Percentiles rank a stretch among this genome's conserved stretches.
phyloP scores from a whole-genome alignment of 37 sponge, comb jelly and placozoan genomes.

The Cliona cf. orientalis region DNA sequence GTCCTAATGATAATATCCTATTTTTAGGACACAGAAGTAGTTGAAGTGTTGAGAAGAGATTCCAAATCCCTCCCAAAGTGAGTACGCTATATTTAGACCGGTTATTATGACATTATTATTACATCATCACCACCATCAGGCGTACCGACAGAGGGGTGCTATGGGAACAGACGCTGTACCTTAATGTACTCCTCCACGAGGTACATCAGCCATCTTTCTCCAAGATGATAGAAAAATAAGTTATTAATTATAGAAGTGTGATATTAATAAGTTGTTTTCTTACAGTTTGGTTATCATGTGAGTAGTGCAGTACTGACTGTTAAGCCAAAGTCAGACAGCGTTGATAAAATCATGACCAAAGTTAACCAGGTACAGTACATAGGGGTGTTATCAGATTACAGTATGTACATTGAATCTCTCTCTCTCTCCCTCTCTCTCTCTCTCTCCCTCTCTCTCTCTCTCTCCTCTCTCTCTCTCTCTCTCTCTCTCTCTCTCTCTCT shows the following conservation, averaged over 20 bases:
- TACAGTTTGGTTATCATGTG: slow-evolving; percentile 51
- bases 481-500: slow-evolving; percentile 28
- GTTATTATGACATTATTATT: too few species aligned
- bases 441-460: too few species aligned
- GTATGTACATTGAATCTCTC: too few species aligned
- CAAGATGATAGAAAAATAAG: background rate
- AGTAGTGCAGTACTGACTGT: slow-evolving; percentile 17
- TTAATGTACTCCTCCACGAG: slow-evolving; percentile 58
- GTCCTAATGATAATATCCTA: background rate
- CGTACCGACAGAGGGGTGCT: slow-evolving; percentile 18
- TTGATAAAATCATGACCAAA: background rate
- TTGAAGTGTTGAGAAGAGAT: slow-evolving; percentile 36
- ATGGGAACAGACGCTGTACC: slow-evolving; percentile 58
- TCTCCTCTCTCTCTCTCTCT: background rate
- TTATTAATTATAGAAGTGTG: background rate
- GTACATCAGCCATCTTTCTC: background rate
- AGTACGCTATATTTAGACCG: too few species aligned
- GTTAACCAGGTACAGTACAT: background rate
- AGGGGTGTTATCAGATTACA: too few species aligned
- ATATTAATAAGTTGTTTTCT: background rate
- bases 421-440: too few species aligned
- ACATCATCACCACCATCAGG: background rate
- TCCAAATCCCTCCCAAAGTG: slow-evolving; percentile 21
- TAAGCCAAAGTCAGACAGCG: background rate
- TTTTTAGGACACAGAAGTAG: background rate